Base-by-base conservation (phyloP, 2,797 vertebrate species). In the Hapalemur alaotrensis region DNA sequence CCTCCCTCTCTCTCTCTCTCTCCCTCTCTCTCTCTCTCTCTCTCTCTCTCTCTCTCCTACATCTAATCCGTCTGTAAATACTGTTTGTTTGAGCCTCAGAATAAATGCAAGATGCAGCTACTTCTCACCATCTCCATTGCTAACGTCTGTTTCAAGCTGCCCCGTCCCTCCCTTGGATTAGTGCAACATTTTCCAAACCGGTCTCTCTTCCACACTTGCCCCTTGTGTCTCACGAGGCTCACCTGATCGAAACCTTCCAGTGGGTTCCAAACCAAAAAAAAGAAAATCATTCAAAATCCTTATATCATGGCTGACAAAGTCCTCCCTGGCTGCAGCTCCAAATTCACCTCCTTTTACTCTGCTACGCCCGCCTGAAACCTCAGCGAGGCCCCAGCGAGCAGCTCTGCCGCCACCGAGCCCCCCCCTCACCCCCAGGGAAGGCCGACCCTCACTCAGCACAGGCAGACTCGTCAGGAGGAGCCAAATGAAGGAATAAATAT, bases 221-320 rank as follows among this genome's bases (percentile, higher is more conserved):
- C 35, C 32, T 85, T 41, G n/a, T 46, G 61, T 59, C 20, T 59
- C 38, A 69, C 5, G 30, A 48, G 5, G 8, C 25, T 83, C 14
- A 20, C 18, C 23, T 72, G 8, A 52, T 35, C 20, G 4, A 75
- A 32, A 57, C 7, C 2, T 30, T 76, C 63, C 32, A 6, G 0
- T 12, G 28, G 9, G 6, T 35, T 92, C 57, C 22, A 50, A 72
- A 32, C 72, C 46, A 32, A 32, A n/a, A 18, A 38, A 38, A 38
- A 38, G 38, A 38, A 38, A 38, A 48, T 22, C 8, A 41, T 12
- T 65, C 4, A n/a, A 65, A 83, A 11, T 50, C 30, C 25, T 82
- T n/a, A 2, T n/a, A 2, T 0, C 0, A 5, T 48, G 23, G 0
- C 41, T 3, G 54, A 32, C 5, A 23, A 22, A 35, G 11, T 23